These are phyloP conservation scores for Ammodytes dubius DNA, from an alignment of 2,113 vertebrate species.

Conservation along the genomic window DNA sequence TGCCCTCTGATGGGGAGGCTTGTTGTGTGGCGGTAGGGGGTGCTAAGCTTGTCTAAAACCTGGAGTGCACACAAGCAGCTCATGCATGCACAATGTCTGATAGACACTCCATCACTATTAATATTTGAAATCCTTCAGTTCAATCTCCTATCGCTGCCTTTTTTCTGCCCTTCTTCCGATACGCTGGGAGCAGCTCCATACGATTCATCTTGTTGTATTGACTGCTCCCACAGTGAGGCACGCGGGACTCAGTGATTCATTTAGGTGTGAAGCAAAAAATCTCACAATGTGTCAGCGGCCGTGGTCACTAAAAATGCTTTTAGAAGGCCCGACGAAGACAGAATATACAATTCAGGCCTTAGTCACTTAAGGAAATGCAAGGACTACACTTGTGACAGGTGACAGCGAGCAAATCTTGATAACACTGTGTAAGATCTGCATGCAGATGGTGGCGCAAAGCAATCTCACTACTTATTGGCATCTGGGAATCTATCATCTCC, in stretches of 20 bases:
- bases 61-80: conserved; percentile 66
- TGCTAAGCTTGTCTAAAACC: conserved; percentile 58
- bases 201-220: conserved; percentile 44
- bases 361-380: neutral
- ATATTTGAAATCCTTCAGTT: conserved; percentile 72
- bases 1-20: conserved; percentile 43
- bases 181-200: conserved; percentile 29
- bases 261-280: conserved; percentile 28
- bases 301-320: conserved; percentile 10
- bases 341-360: conserved; percentile 15
- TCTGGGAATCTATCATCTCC: conserved; percentile 4
- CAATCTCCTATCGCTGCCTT: conserved; percentile 48
- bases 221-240: conserved; percentile 33
- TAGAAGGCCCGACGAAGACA: conserved; percentile 19
- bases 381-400: neutral
- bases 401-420: conserved; percentile 10
- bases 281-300: conserved; percentile 25
- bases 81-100: conserved; percentile 70
- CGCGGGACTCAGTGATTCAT: conserved; percentile 27
- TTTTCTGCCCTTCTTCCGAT: conserved; percentile 23
- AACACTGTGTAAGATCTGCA: conserved; percentile 3
- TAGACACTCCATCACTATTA: conserved; percentile 62
- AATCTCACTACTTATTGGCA: neutral
- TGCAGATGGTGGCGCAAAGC: neutral
- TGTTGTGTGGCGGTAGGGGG: conserved; percentile 17